Conservation (phyloP, 2,888 invertebrate genomes). For the Caenorhabditis sp. region DNA sequence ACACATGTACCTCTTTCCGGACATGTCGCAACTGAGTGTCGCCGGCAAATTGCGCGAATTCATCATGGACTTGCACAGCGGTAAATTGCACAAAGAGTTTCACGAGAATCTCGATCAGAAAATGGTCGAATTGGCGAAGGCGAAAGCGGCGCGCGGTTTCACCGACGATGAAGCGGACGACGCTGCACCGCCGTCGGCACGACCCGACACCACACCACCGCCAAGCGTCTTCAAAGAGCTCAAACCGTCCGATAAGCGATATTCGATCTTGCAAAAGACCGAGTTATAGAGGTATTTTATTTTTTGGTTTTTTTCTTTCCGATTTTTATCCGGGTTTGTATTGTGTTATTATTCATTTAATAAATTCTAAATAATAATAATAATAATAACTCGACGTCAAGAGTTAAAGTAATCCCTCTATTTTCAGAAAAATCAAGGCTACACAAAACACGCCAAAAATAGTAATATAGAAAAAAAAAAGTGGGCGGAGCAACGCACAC, state of each 20-base stretch:
- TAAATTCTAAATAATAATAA: too few species aligned
- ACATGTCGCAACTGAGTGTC: constrained; percentile 76
- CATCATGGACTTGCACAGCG: constrained; percentile 89
- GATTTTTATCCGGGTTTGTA: not conserved
- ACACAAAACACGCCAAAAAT: too few species aligned
- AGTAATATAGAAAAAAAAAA: too few species aligned
- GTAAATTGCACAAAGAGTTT: constrained; percentile 92
- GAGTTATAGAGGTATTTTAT: constrained; percentile 48
- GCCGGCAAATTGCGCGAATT: constrained; percentile 73
- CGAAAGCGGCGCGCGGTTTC: constrained; percentile 53
- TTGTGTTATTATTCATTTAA: too few species aligned
- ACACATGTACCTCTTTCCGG: constrained; percentile 96
- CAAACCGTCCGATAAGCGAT: constrained; percentile 93
- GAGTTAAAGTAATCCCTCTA: too few species aligned
- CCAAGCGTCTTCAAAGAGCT: constrained; percentile 86
- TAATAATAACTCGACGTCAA: too few species aligned
- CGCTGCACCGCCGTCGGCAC: constrained; percentile 76
- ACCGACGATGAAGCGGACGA: constrained; percentile 32
- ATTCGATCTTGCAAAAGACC: constrained; percentile 80
- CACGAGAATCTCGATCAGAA: constrained; percentile 90
- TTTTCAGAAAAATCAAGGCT: too few species aligned
- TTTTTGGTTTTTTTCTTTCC: not conserved
- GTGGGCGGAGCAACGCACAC: too few species aligned
- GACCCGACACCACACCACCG: constrained; percentile 80
- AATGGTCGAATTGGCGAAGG: constrained; percentile 65